Evolutionary conservation across 2,888 invertebrate species (phyloP).

Genomic region (Deilephila elpenor): DNA sequence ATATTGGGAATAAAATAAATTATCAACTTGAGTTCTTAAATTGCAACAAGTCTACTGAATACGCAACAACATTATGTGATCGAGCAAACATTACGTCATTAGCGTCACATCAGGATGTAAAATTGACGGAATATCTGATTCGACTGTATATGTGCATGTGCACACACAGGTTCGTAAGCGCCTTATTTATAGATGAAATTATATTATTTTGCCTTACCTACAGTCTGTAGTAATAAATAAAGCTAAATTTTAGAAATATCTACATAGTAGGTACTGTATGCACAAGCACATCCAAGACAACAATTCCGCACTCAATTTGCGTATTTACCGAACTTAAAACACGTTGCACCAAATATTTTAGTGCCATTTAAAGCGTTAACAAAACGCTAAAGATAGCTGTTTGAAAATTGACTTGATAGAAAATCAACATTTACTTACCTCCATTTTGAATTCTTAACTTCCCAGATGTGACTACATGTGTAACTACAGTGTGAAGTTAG

Average conservation of each 20-base stretch:
- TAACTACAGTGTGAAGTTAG: conserved; percentile 46
- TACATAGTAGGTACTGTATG: conserved; percentile 29
- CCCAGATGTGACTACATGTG: conserved; percentile 52
- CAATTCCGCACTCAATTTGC: conserved; percentile 28
- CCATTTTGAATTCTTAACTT: conserved; percentile 62
- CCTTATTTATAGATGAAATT: neutral
- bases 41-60: neutral
- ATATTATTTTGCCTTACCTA: neutral
- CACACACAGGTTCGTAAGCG: neutral
- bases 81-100: conserved; percentile 31
- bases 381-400: conserved; percentile 78
- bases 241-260: conserved; percentile 3
- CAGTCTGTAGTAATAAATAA: too few species aligned
- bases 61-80: neutral
- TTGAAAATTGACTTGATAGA: conserved; percentile 67
- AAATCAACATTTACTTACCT: conserved; percentile 70
- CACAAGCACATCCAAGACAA: conserved; percentile 29
- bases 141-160: neutral
- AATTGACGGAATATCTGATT: conserved; percentile 2
- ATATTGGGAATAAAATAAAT: neutral
- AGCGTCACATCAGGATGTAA: conserved; percentile 29
- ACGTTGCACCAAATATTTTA: conserved; percentile 66
- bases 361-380: conserved; percentile 72
- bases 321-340: conserved; percentile 44
- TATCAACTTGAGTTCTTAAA: neutral